Percentiles rank a stretch among this genome's conserved stretches.
phyloP scores from a whole-genome alignment of 2,113 vertebrate genomes.

The Chionodraco myersi region DNA sequence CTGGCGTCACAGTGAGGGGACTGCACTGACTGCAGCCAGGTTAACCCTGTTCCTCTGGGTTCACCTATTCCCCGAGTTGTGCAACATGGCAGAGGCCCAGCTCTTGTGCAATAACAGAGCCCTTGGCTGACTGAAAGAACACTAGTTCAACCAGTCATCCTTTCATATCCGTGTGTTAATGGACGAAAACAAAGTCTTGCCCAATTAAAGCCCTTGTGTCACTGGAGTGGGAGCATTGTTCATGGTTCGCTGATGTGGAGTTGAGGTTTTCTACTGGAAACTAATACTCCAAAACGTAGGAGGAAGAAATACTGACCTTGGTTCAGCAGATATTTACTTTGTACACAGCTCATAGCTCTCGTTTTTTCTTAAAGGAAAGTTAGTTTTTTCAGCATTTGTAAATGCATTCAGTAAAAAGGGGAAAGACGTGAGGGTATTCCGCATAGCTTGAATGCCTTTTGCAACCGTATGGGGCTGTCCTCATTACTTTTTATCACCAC shows the following conservation, averaged over 20 bases:
- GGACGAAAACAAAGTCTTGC: constrained; percentile 57
- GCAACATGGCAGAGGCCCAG: constrained; percentile 72
- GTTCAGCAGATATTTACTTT: background rate
- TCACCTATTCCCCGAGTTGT: constrained; percentile 73
- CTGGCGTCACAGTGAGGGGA: constrained; percentile 21
- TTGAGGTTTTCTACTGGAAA: background rate
- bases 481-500: constrained; percentile 13
- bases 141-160: constrained; percentile 60
- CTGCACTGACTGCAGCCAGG: constrained; percentile 40
- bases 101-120: constrained; percentile 74
- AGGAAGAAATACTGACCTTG: constrained; percentile 1
- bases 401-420: background rate
- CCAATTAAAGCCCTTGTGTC: constrained; percentile 45
- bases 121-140: constrained; percentile 58
- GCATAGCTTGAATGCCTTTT: background rate
- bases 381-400: background rate
- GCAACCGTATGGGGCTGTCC: constrained; percentile 9
- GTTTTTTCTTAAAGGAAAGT: background rate
- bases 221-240: constrained; percentile 11
- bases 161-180: constrained; percentile 45
- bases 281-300: too few relatives aligned
- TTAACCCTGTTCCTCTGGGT: constrained; percentile 60
- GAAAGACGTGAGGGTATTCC: background rate
- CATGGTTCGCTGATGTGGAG: background rate
- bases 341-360: background rate